Conservation (phyloP, 2,113 vertebrate species). For the Atherinomorus stipes region DNA sequence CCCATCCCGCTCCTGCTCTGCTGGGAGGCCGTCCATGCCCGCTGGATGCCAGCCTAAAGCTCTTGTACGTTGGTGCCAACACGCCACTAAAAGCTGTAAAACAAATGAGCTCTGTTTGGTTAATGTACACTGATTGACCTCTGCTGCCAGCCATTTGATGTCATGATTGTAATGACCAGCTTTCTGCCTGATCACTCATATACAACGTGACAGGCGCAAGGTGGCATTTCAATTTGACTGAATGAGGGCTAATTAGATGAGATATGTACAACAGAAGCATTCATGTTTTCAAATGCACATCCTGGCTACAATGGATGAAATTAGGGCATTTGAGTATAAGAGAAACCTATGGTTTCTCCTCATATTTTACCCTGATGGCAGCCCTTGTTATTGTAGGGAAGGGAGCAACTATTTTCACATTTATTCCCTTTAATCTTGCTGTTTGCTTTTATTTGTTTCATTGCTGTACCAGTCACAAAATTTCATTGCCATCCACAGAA, state of each 20-base stretch:
- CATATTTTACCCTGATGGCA: no score
- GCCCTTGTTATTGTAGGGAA: neutral
- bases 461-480: no score
- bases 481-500: no score
- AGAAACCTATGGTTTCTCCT: neutral
- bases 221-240: conserved; percentile 63
- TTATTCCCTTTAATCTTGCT: no score
- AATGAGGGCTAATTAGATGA: conserved; percentile 64
- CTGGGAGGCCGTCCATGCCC: conserved; percentile 64
- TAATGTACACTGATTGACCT: conserved; percentile 77
- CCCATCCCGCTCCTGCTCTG: conserved; percentile 56
- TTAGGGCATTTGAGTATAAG: neutral
- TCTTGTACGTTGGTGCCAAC: conserved; percentile 64
- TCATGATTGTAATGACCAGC: conserved; percentile 78
- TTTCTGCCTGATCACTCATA: conserved; percentile 67
- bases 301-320: neutral
- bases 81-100: conserved; percentile 78
- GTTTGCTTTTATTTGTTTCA: no score
- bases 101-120: conserved; percentile 80
- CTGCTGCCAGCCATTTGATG: conserved; percentile 75
- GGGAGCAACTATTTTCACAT: no score
- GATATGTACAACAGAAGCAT: conserved; percentile 22
- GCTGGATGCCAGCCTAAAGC: conserved; percentile 77
- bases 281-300: conserved; percentile 14
- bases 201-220: conserved; percentile 59